Base-by-base conservation (phyloP, 2,888 invertebrate species). In the Lepas anatifera region DNA sequence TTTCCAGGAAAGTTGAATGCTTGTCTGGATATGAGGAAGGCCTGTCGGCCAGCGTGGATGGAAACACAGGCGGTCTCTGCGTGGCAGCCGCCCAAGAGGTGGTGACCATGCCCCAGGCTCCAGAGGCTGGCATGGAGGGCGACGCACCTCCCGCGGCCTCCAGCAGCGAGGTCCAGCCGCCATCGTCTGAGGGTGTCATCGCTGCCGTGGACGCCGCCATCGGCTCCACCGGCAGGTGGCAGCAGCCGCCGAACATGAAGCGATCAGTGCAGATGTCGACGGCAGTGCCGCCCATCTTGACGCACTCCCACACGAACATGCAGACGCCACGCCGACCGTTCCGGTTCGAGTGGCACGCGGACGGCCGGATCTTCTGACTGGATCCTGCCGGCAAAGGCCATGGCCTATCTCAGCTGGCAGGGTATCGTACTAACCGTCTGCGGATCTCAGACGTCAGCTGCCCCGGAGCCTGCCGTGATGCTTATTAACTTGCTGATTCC, bases 251-350 rank as follows among this genome's bases (percentile, higher is more conserved):
- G 80, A 95, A 94, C 90, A 95, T 93, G 83, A 95, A 95, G 67
- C 92, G 89, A 80, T 95, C 95, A 74, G 93, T 90, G 81, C 95
- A 95, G 83, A 95, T 92, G 74, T 94, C 95, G 74, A 92, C 87
- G 81, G 94, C 94, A 73, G 85, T 87, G 46, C 95, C 95, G 75
- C 93, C 92, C 52, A 90, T 88, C 76, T 92, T 88, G 78, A 93
- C 90, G 84, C 95, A 95, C 82, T 95, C 94, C 86, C 92, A 94
- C 75, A 95, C 95, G 83, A 95, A 95, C 93, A 95, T 94, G 81
- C 95, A 95, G 66, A 91, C 90, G 73, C 95, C 95, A 84, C 80
- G 91, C 90, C 73, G 91, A 89, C 79, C 71, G 27, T 39, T 16
- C 13, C 16, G 3, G 39, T 7, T n/a, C 4, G 66, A 39, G 27